phyloP scores from a whole-genome alignment of 2,888 invertebrate genomes.

The Microchrysa polita region DNA sequence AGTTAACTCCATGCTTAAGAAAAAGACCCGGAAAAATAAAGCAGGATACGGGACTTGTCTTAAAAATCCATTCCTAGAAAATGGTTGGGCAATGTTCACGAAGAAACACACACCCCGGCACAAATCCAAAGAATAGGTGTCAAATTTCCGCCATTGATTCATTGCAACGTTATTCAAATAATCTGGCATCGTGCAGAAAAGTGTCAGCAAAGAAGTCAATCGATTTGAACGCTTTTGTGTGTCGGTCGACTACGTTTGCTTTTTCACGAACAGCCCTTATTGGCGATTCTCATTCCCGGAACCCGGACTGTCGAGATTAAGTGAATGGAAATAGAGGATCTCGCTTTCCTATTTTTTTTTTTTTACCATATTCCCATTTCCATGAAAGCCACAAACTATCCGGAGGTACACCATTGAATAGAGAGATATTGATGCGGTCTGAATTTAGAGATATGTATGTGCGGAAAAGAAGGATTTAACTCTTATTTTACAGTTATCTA shows the following conservation, averaged over 20 bases:
- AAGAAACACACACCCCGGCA: background rate
- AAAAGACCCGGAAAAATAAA: background rate
- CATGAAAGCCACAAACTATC: background rate
- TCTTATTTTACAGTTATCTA: conserved; percentile 1
- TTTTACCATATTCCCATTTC: background rate
- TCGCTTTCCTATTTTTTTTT: too few relatives aligned
- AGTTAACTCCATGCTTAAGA: background rate
- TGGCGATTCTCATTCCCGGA: background rate
- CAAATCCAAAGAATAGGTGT: conserved; percentile 45
- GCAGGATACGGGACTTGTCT: background rate
- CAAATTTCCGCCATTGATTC: conserved; percentile 49
- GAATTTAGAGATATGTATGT: conserved; percentile 8
- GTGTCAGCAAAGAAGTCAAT: conserved; percentile 1
- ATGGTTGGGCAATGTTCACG: background rate
- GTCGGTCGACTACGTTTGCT: background rate
- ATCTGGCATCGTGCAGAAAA: background rate
- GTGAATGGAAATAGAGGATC: too few relatives aligned
- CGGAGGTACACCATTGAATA: background rate
- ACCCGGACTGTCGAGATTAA: too few relatives aligned
- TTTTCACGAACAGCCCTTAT: background rate
- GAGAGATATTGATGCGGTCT: conserved; percentile 2
- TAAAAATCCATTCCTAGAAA: too few relatives aligned
- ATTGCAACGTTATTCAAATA: conserved; percentile 70
- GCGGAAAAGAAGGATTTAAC: conserved; percentile 5
- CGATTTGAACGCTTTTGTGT: background rate